Percentiles rank a stretch among this genome's conserved stretches.
phyloP scores from a whole-genome alignment of 2,888 invertebrate genomes.

The Pseudeuparius sepicola region DNA sequence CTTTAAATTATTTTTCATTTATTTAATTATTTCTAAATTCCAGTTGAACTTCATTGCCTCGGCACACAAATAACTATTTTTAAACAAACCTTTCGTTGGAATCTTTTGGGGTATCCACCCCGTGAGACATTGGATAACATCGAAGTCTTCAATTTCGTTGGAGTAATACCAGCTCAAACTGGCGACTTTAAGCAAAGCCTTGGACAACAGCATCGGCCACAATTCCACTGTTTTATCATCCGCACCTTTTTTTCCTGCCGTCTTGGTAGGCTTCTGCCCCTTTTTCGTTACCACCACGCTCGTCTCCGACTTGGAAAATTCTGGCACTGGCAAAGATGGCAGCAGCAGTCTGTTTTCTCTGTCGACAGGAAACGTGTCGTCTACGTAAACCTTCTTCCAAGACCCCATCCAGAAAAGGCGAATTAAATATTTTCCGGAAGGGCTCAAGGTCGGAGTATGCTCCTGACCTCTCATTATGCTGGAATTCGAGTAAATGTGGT shows the following conservation, averaged over 20 bases:
- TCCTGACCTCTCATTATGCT: slow-evolving; percentile 33
- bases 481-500: slow-evolving; percentile 40
- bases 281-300: slow-evolving; percentile 1
- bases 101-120: slow-evolving; percentile 37
- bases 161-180: slow-evolving; percentile 34
- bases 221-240: slow-evolving; percentile 32
- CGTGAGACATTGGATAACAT: slow-evolving; percentile 39
- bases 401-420: slow-evolving; percentile 41
- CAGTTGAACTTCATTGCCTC: too few relatives aligned
- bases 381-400: slow-evolving; percentile 41
- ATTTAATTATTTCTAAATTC: too few relatives aligned
- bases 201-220: slow-evolving; percentile 42
- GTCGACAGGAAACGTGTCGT: slow-evolving; percentile 41
- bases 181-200: slow-evolving; percentile 41
- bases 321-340: slow-evolving; percentile 27
- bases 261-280: slow-evolving; percentile 1
- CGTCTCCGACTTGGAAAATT: neutral
- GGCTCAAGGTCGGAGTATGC: slow-evolving; percentile 36
- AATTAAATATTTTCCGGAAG: slow-evolving; percentile 41
- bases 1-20: neutral
- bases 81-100: slow-evolving; percentile 20
- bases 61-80: too few relatives aligned
- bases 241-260: neutral
- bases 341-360: slow-evolving; percentile 32
- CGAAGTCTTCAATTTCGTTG: slow-evolving; percentile 37